Evolutionary conservation across 2,113 vertebrate species (phyloP).

Genomic region (Saguinus imperator): DNA sequence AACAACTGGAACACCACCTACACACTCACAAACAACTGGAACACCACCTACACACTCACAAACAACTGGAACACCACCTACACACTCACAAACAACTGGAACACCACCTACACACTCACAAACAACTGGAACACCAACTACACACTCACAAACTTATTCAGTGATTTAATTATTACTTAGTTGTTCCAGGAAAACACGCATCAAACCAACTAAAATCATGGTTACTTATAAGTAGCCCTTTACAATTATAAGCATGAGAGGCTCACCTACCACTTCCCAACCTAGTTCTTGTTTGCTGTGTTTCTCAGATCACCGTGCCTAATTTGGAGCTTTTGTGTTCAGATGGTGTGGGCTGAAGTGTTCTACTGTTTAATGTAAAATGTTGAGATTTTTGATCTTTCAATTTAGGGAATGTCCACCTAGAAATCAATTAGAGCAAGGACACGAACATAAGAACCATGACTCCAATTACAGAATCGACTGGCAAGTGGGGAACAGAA

Average conservation of each 20-base stretch:
- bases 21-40: no score
- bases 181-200: conserved; percentile 71
- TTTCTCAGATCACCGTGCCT: conserved; percentile 64
- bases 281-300: conserved; percentile 44
- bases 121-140: conserved; percentile 59
- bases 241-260: conserved; percentile 32
- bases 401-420: conserved; percentile 52
- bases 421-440: conserved; percentile 70
- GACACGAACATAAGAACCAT: conserved; percentile 66
- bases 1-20: no score
- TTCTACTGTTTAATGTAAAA: conserved; percentile 64
- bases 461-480: conserved; percentile 54
- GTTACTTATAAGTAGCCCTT: conserved; percentile 62
- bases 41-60: no score
- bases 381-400: conserved; percentile 29
- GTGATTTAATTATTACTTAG: conserved; percentile 50
- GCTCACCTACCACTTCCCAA: not conserved
- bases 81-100: no score
- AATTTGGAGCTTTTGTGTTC: conserved; percentile 64
- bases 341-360: conserved; percentile 49
- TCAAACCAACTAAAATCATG: conserved; percentile 75
- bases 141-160: conserved; percentile 50
- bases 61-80: no score
- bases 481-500: not conserved
- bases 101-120: no score